Evolutionary conservation across 1,140 invertebrate species (phyloP), one percentile per base, ranked within the genome.

Genomic region (Cydia strobilella): DNA sequence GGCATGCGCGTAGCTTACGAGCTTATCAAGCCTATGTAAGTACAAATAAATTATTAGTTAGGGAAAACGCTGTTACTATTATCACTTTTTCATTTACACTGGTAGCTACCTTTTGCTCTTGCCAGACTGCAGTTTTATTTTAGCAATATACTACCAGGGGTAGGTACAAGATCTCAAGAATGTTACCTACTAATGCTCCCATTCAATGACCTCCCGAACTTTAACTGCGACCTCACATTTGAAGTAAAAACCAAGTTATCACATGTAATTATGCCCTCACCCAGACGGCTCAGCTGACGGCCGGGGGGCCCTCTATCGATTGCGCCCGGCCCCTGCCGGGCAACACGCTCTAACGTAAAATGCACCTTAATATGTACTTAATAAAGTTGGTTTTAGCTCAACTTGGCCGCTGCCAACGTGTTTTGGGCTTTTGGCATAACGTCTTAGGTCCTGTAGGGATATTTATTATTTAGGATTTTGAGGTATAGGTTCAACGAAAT

Each of bases 261-360:
- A 59, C 54, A 59, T 23, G 18, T 23, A 69, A 69, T 35, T 65
- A 65, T 69, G 31, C 65, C 5, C 18, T 69, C 65, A 18, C 31
- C 65, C 65, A 69, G 65, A 69, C 65, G 65, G 65, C 65, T 69
- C 65, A 69, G 65, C 65, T 69, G 65, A 69, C 35, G 65, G 65
- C 27, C 15, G 31, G 27, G 27, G 31, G 65, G 65, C 27, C 65
- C 48, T 39, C 65, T 69, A 69, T 69, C 65, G 65, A 69, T 69
- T 69, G 25, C n/a, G 31, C 65, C 2, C 31, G 15, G n/a, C 65
- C 65, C 65, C 65, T 18, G 27, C 15, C 10, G 31, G 27, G 15
- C 25, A 7, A 31, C 31, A 51, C n/a, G 48, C 48, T 18, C n/a
- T 51, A 2, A 18, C 48, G 48, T 51, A 59, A 59, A 59, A 23